Evolutionary conservation across 2,113 vertebrate genomes (phyloP), one percentile per base, ranked within the genome.

Genomic region (Telmatochromis sp.): DNA sequence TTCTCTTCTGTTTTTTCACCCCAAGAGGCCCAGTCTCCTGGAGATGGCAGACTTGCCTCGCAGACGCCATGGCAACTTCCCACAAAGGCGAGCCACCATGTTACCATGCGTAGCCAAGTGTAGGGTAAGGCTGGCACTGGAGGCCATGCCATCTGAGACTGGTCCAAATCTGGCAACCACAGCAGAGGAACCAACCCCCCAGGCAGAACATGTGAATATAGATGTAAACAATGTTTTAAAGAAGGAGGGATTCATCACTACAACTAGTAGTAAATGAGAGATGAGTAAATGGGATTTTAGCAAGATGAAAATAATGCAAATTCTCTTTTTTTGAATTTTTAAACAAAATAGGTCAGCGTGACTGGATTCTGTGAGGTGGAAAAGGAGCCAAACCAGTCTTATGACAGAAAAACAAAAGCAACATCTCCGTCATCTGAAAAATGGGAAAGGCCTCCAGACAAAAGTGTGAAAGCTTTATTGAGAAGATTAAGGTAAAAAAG

Each of bases 41-140:
- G 90, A 87, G 83, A 94, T 92, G 88, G 89, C 89, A 82, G 82
- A 82, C 78, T 60, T 85, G 33, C 78, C 85, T 54, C 21, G 55
- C 47, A 42, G 81, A 68, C 3, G 50, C 87, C 90, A 95, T 94
- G 90, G 94, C 60, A 92, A 94, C 94, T 81, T 73, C 19, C 90
- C 94, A 91, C 86, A 83, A 68, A 93, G 93, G 42, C 51, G 7
- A 58, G 50, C 80, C n/a, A 21, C 81, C 57, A 33, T 54, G 85
- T 87, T 92, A 83, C 89, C 91, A 63, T 53, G 7, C 65, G 86
- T 53, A 81, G 21, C 79, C 65, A 78, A 37, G 90, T 26, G 79
- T 9, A 35, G 47, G 68, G 51, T 10, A 7, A 73, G n/a, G 14
- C 42, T 53, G 50, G 17, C 86, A 42, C 89, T n/a, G 9, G 86